Evolutionary conservation across 2,113 vertebrate species (phyloP).

Genomic region (Camelus dromedarius): DNA sequence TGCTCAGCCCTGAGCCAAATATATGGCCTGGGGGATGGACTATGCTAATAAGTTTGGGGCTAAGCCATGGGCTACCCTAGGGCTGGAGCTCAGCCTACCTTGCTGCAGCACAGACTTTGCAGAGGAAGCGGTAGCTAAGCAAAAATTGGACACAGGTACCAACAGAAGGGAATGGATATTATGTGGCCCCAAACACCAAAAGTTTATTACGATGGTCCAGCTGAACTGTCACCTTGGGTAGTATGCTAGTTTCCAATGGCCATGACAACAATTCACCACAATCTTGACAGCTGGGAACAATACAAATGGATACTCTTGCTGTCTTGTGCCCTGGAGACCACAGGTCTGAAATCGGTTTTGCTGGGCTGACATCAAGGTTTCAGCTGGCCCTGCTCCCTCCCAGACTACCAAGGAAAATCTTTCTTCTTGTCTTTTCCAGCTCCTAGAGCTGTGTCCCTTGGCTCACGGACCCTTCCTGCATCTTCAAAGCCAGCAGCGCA

Average conservation of each 20-base stretch:
- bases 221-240: background rate
- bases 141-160: background rate
- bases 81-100: background rate
- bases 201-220: too few species aligned
- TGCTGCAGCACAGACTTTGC: accelerated
- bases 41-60: background rate
- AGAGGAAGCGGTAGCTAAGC: background rate
- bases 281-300: background rate
- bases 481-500: too few species aligned
- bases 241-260: accelerated
- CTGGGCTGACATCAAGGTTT: background rate
- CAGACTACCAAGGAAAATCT: too few species aligned
- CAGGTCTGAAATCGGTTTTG: background rate
- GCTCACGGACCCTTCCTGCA: background rate
- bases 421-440: background rate
- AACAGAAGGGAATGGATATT: accelerated
- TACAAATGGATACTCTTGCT: background rate
- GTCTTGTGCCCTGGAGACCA: background rate
- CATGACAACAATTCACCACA: background rate
- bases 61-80: too few species aligned
- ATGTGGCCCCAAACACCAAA: accelerated
- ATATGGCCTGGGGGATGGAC: background rate
- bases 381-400: accelerated
- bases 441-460: background rate
- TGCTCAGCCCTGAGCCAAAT: background rate